phyloP scores from a whole-genome alignment of 2,888 invertebrate genomes.

The Drosophila infuscata region DNA sequence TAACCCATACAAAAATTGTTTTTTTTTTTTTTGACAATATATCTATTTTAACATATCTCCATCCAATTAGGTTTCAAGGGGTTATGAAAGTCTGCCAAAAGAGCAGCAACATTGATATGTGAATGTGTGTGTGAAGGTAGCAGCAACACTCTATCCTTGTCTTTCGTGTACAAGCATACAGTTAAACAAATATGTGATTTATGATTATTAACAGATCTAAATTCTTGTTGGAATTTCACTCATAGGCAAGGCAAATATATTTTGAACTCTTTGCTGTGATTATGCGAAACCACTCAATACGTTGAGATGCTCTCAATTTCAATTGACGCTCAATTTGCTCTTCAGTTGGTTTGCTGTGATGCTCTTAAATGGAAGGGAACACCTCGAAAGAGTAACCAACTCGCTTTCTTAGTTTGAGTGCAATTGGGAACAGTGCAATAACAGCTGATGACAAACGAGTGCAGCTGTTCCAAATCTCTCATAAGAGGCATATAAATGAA shows the following conservation, averaged over 20 bases:
- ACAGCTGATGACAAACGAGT: slow-evolving; percentile 23
- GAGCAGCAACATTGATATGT: neutral
- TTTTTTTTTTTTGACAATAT: too few relatives aligned
- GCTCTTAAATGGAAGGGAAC: slow-evolving; percentile 39
- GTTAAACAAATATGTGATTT: slow-evolving; percentile 65
- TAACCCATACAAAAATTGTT: too few relatives aligned
- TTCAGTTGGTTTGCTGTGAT: slow-evolving; percentile 15
- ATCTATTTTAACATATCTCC: too few relatives aligned
- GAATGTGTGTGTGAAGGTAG: too few relatives aligned
- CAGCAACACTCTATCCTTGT: neutral
- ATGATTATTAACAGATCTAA: slow-evolving; percentile 13
- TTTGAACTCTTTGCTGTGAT: neutral
- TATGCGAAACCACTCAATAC: neutral
- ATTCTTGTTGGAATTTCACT: too few relatives aligned
- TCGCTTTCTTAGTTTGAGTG: neutral
- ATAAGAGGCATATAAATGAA: neutral
- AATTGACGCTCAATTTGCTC: slow-evolving; percentile 7
- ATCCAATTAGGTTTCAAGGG: neutral
- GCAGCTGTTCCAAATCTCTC: slow-evolving; percentile 17
- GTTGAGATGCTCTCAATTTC: neutral
- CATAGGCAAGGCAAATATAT: neutral
- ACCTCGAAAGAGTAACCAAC: slow-evolving; percentile 13
- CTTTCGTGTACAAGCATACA: slow-evolving; percentile 23
- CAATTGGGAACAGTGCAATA: neutral
- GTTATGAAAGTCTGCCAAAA: neutral